Base-by-base conservation (phyloP, 64 coral and sea anemone species). In the Orbicella faveolata region DNA sequence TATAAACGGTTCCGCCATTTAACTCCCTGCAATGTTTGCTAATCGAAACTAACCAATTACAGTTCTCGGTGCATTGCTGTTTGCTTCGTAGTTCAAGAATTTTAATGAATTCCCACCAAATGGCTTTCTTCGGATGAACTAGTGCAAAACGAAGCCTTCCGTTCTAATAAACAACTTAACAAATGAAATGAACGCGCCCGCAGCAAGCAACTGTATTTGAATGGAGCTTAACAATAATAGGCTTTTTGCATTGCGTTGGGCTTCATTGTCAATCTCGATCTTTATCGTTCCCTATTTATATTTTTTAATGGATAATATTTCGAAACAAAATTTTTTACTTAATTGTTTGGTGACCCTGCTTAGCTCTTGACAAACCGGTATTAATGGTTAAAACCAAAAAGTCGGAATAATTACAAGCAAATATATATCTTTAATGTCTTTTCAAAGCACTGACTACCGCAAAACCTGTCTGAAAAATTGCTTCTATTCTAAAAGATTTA, bases 1-100 rank as follows among this genome's bases (percentile, higher is more conserved):
- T 69, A 61, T 66, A 33, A 85, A 85, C 82, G 11, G 65, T 73
- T 73, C 39, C 39, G 37, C 63, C 21, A n/a, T 52, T 70, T 85
- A 85, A 85, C 39, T 85, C 64, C 82, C 63, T n/a, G 62, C 82
- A 23, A 82, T 36, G 61, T 34, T 11, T 3, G 68, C 36, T 14
- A 70, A 35, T 72, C 18, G 18, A 26, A 85, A 73, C 21, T 1
- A 85, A 72, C 61, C 36, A 72, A 72, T 53, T 62, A 33, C 3
- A 68, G 2, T 44, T 2, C 20, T 41, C 18, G 37, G 1, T 13
- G 18, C 10, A 9, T 18, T 11, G 2, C 18, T 21, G 10, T 23
- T 65, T 83, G 36, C 34, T 9, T 12, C 16, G 63, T 65, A 19
- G 36, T 67, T 25, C 23, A 26, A 51, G 12, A 9, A 53, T 25